Conservation (phyloP, 2,888 invertebrate species). For the Gari tellinella region DNA sequence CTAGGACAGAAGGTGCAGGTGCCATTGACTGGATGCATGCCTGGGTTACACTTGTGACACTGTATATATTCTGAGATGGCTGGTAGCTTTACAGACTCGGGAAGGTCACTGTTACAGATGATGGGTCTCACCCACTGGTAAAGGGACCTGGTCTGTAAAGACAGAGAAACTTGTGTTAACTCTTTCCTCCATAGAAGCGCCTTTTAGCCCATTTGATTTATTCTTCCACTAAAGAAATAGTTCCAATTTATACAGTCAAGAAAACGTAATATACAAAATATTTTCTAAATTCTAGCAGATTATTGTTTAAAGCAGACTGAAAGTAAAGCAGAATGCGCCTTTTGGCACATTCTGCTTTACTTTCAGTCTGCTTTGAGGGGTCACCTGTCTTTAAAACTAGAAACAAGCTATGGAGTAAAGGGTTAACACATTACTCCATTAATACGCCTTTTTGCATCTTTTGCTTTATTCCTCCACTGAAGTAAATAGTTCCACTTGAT, state of each 20-base stretch:
- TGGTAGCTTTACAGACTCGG: conserved; percentile 84
- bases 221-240: too few relatives aligned
- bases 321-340: too few relatives aligned
- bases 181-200: neutral
- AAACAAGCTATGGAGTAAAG: neutral
- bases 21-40: conserved; percentile 85
- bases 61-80: conserved; percentile 74
- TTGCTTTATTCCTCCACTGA: too few relatives aligned
- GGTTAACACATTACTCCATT: neutral
- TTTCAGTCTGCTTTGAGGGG: too few relatives aligned
- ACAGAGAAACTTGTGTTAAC: neutral
- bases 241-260: too few relatives aligned
- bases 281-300: too few relatives aligned
- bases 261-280: too few relatives aligned
- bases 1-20: conserved; percentile 86
- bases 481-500: too few relatives aligned
- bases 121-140: conserved; percentile 87
- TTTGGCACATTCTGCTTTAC: too few relatives aligned
- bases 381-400: too few relatives aligned
- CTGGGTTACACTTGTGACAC: conserved; percentile 87
- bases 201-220: neutral
- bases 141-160: conserved; percentile 83
- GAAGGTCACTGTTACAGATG: conserved; percentile 85
- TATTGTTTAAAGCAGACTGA: too few relatives aligned
- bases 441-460: neutral